Evolutionary conservation across 2,113 vertebrate genomes (phyloP), one percentile per base, ranked within the genome.

Genomic region (Odobenus rosmarus): DNA sequence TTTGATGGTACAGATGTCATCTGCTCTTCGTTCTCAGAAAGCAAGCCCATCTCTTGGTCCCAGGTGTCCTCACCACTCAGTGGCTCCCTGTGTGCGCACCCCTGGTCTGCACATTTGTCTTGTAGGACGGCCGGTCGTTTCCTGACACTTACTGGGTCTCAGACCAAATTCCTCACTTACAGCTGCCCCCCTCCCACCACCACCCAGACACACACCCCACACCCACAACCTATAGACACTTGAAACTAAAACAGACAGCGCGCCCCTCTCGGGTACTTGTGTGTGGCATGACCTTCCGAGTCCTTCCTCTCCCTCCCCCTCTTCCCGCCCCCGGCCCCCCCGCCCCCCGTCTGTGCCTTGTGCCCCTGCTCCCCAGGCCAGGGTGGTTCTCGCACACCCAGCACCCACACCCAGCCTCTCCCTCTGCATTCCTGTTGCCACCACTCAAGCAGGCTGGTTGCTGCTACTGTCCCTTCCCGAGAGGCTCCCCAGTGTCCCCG

Each of bases 401-500:
- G 36, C 71, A 74, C 36, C 39, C 71, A 42, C 71, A n/a, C 46
- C 31, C 1, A 3, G 4, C 3, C 33, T 57, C 28, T 59, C n/a
- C 39, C 61, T 49, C 59, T 11, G 9, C 6, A 0, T 28, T 28
- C 19, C 53, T 49, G 9, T 26, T 24, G 16, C 79, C 80, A 19
- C 69, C 9, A 1, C 62, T 26, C 26, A 1, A 1, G 6, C 2
- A 7, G 26, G 28, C 72, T 4, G 5, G 13, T 19, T 71, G 84
- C 81, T 36, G 4, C 18, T 4, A 2, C 36, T n/a, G 14, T 39
- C 4, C 72, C 36, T 88, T 49, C 23, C 28, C 59, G 7, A 51
- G 31, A 36, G 46, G 28, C 33, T 36, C 46, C 9, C 23, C 61
- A 13, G 26, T 1, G 6, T 31, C 67, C 57, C 49, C 0, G 0